Evolutionary conservation across 92 coral and sea anemone genomes (phyloP).

Genomic region (Umimayanthus kanabou): DNA sequence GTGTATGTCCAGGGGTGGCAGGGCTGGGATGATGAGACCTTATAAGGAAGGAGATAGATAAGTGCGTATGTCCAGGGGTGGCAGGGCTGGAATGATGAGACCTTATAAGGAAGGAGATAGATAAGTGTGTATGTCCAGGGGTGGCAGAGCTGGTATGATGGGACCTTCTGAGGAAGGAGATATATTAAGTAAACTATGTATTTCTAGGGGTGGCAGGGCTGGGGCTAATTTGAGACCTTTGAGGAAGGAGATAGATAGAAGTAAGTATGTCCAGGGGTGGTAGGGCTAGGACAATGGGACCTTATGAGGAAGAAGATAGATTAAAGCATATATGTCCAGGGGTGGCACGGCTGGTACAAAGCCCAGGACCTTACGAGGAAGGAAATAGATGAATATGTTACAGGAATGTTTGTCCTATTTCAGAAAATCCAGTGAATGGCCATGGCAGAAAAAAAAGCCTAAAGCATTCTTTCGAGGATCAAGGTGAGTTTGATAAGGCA

Average conservation of each 20-base stretch:
- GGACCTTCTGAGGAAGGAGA: too few relatives aligned
- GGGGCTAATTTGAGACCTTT: slow-evolving; percentile 96
- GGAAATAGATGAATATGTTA: slow-evolving; percentile 78
- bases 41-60: too few relatives aligned
- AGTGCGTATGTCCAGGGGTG: too few relatives aligned
- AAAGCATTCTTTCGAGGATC: slow-evolving; percentile 98
- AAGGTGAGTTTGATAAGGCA: slow-evolving; percentile 53
- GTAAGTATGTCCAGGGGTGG: slow-evolving; percentile 50
- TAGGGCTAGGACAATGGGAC: background rate
- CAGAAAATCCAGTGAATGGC: slow-evolving; percentile 85
- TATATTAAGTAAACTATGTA: too few relatives aligned
- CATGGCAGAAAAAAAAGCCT: slow-evolving; percentile 84
- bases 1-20: background rate
- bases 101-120: slow-evolving; percentile 84
- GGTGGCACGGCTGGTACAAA: slow-evolving; percentile 94
- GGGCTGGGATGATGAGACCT: background rate
- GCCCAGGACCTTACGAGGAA: slow-evolving; percentile 98
- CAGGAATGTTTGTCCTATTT: background rate
- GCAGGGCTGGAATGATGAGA: slow-evolving; percentile 99
- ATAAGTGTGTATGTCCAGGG: slow-evolving; percentile 60
- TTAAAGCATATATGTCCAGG: too few relatives aligned
- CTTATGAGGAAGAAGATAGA: too few relatives aligned
- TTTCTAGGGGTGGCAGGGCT: too few relatives aligned
- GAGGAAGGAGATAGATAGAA: slow-evolving; percentile 84
- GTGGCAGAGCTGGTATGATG: background rate